Conservation (phyloP, 2,888 invertebrate genomes). For the Clitarchus hookeri region DNA sequence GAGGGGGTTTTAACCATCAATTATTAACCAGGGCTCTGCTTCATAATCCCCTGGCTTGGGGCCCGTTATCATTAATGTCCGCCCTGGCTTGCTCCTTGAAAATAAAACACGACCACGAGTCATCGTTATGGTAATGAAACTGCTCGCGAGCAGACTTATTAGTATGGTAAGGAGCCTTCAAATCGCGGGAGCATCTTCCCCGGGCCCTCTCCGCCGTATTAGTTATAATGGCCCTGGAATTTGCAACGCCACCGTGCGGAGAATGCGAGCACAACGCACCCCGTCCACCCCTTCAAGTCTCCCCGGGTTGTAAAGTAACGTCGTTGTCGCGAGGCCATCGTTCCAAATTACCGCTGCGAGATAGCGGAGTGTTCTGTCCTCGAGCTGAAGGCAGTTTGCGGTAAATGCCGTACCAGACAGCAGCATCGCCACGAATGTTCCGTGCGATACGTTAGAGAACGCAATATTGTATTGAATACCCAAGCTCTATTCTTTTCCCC, state of each 20-base stretch:
- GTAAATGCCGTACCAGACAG: no score
- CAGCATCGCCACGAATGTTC: no score
- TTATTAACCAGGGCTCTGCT: constrained; percentile 7
- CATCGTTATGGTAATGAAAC: constrained; percentile 5
- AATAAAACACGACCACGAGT: not conserved
- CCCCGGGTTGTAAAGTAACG: no score
- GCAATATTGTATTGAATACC: no score
- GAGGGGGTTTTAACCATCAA: not conserved
- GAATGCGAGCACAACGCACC: not conserved
- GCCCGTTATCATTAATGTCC: constrained; percentile 4
- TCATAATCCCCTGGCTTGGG: not conserved
- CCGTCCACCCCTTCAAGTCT: not conserved
- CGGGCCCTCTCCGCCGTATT: not conserved
- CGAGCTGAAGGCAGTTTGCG: no score
- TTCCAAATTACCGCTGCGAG: no score
- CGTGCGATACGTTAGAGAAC: no score
- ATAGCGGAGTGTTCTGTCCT: no score
- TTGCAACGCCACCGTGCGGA: not conserved
- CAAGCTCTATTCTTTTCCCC: no score
- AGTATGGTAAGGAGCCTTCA: not conserved
- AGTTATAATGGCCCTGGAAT: not conserved
- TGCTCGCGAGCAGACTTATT: not conserved
- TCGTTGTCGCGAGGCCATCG: no score
- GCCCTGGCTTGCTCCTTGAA: not conserved
- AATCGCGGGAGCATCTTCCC: not conserved